Conservation (phyloP, 2,113 vertebrate species). For the Trichomycterus rosablanca region DNA sequence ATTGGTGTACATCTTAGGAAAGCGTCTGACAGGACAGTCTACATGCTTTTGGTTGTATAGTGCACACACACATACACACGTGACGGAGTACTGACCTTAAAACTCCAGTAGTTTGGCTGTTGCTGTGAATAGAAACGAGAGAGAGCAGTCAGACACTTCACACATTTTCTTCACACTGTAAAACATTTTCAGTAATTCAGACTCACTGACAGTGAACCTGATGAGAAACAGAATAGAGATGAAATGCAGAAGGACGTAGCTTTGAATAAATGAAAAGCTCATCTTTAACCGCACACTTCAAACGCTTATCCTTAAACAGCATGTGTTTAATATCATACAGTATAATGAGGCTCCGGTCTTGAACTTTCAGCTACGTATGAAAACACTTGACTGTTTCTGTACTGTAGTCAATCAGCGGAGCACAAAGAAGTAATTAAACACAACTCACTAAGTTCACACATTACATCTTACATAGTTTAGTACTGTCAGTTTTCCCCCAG, state of each 20-base stretch:
- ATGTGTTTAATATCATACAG: not conserved
- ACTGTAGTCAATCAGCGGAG: no score
- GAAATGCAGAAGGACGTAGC: not conserved
- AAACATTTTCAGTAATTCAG: conserved; percentile 11
- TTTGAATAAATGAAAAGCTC: not conserved
- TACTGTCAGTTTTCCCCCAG: no score
- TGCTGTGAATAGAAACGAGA: conserved; percentile 49
- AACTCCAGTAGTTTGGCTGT: conserved; percentile 91
- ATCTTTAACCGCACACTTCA: not conserved
- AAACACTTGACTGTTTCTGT: no score
- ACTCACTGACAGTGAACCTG: not conserved
- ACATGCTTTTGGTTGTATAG: no score
- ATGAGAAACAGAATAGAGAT: conserved; percentile 4
- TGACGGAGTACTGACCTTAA: conserved; percentile 85
- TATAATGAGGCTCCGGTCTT: not conserved
- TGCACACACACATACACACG: no score
- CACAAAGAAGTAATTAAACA: no score
- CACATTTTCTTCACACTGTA: conserved; percentile 19
- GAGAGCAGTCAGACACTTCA: conserved; percentile 22
- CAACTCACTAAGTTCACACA: not conserved
- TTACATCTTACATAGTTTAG: no score
- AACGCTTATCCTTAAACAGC: not conserved
- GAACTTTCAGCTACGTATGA: no score
- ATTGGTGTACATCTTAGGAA: no score
- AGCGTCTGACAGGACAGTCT: no score